phyloP scores from a whole-genome alignment of 2,797 vertebrate genomes.

The Pseudopleuronectes americanus region DNA sequence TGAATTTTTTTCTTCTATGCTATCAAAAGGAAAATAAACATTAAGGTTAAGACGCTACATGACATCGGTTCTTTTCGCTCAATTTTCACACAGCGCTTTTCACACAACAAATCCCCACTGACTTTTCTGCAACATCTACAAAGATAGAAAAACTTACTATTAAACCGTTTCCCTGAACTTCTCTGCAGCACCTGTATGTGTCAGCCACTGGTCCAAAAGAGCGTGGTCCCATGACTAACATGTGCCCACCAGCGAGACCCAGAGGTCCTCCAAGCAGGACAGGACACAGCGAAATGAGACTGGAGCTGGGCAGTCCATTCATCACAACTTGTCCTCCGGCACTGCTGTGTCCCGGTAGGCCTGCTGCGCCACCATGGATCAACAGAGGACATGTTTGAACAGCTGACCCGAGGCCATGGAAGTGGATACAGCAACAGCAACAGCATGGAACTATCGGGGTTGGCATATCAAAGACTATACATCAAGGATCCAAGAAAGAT shows the following conservation, averaged over 20 bases:
- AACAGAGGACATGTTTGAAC: slow-evolving; percentile 72
- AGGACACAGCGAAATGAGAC: slow-evolving; percentile 53
- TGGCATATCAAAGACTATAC: slow-evolving; percentile 34
- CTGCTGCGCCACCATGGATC: slow-evolving; percentile 61
- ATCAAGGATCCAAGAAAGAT: slow-evolving; percentile 42
- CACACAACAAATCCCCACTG: neutral
- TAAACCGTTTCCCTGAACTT: neutral
- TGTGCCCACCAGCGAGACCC: slow-evolving; percentile 36
- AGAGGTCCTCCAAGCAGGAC: slow-evolving; percentile 59
- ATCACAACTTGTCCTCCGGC: slow-evolving; percentile 73
- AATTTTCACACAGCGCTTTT: neutral
- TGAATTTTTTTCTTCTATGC: too few relatives aligned
- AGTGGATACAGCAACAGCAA: slow-evolving; percentile 43
- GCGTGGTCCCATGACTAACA: slow-evolving; percentile 54
- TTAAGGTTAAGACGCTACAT: too few relatives aligned
- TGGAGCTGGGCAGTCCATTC: slow-evolving; percentile 58
- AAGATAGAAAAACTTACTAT: neutral
- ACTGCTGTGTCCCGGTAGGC: slow-evolving; percentile 56
- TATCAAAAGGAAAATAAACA: too few relatives aligned
- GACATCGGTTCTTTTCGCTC: too few relatives aligned
- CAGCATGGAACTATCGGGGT: slow-evolving; percentile 36
- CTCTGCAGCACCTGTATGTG: slow-evolving; percentile 27
- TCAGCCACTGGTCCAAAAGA: slow-evolving; percentile 35
- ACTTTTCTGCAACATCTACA: too few relatives aligned
- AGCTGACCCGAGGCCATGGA: slow-evolving; percentile 67